These are phyloP conservation scores for Valencia hispanica DNA, from an alignment of 2,797 vertebrate species.

Conservation along the genomic window DNA sequence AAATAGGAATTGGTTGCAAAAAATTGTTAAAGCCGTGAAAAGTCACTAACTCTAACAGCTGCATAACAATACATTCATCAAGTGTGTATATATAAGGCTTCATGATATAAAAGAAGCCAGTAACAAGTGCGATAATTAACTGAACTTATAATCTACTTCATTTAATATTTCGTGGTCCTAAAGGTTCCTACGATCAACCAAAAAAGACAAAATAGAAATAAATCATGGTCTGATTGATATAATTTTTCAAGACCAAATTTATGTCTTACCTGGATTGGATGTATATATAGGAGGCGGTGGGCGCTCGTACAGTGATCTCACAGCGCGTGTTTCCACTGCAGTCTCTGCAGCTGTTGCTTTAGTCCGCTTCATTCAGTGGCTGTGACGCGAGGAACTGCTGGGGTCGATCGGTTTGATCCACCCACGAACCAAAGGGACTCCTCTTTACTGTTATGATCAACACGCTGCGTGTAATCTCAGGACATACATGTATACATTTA, in stretches of 20 bases:
- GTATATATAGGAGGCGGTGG: background rate
- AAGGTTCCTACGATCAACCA: background rate
- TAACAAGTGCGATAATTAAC: background rate
- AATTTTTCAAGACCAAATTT: background rate
- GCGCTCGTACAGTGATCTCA: conserved; percentile 3
- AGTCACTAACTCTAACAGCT: background rate
- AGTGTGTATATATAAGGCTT: background rate
- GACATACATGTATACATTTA: background rate
- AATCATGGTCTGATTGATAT: background rate
- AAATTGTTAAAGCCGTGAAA: background rate
- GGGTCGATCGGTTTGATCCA: conserved; percentile 9
- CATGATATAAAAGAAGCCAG: background rate
- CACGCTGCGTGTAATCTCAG: background rate
- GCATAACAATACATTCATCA: background rate
- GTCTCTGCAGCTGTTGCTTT: conserved; percentile 49
- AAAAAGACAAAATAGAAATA: background rate
- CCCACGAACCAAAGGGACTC: background rate
- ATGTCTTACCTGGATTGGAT: conserved; percentile 52
- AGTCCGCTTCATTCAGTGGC: conserved; percentile 34
- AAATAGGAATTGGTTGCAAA: background rate
- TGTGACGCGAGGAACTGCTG: conserved; percentile 32
- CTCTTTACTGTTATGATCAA: background rate
- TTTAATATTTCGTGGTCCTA: background rate
- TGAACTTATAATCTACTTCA: conserved; percentile 19
- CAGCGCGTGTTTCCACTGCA: conserved; percentile 3